Evolutionary conservation across 2,113 vertebrate genomes (phyloP), one percentile per base, ranked within the genome.

Genomic region (Triplophysa siluroides): DNA sequence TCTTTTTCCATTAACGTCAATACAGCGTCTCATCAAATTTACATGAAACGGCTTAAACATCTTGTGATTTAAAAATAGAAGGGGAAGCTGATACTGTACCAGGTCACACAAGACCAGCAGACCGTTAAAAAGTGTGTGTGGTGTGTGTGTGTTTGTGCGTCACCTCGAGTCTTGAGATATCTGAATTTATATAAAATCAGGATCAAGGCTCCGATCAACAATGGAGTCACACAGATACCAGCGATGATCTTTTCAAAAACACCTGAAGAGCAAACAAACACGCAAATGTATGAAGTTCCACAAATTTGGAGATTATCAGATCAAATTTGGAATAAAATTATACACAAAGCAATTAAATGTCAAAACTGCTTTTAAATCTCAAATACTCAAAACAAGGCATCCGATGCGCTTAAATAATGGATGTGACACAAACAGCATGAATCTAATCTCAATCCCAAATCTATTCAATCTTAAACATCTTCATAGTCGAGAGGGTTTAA

Each of bases 121-220:
- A 76, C 9, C 41, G 11, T n/a, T 62, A 62, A 47, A 74, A 9
- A 26, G 33, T 18, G 19, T 58, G 54, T 58, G 1, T 26, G 54
- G 54, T 58, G 5, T 56, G 52, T 56, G n/a, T 4, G 10, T 38
- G 14, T 21, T 33, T 43, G 65, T 54, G n/a, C 11, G 0, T 69
- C 60, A 83, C 81, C 77, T 69, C 14, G 21, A 23, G n/a, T 54
- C 26, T 18, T 76, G 38, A 33, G 60, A 16, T 23, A 23, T 83
- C 45, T 43, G 19, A 21, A 50, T 38, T 10, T 80, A 41, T 26
- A 80, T 4, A 66, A 26, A 0, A 78, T 41, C 23, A 83, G 50
- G 19, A 52, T 12, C 23, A 52, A 71, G 13, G 50, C 78, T 11
- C 72, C 66, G 18, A 80, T 66, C 72, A 83, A 19, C 66, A 83